phyloP scores from a whole-genome alignment of 2,113 vertebrate species.

The Gallinago media region DNA sequence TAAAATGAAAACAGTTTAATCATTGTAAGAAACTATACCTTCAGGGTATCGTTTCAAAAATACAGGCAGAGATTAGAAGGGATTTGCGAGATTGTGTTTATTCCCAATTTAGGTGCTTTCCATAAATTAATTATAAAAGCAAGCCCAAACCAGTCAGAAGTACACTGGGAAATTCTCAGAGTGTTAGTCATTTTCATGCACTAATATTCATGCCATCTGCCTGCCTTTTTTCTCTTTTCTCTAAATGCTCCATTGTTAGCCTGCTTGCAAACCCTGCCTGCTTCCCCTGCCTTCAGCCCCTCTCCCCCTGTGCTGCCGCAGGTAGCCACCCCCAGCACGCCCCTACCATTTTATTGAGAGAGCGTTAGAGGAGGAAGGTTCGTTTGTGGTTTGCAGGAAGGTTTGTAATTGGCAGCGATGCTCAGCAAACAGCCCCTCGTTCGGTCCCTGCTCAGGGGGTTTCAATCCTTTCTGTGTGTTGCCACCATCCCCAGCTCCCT shows the following conservation, averaged over 20 bases:
- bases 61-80: constrained; percentile 69
- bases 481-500: fast-evolving
- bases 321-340: neutral
- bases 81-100: constrained; percentile 72
- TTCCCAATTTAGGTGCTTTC: constrained; percentile 74
- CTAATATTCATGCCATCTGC: constrained; percentile 74
- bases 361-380: neutral
- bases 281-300: neutral
- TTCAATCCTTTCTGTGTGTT: fast-evolving
- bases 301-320: neutral
- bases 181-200: constrained; percentile 71
- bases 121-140: constrained; percentile 76
- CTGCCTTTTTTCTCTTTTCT: neutral
- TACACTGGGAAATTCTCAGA: constrained; percentile 73
- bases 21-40: constrained; percentile 60
- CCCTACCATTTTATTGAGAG: neutral
- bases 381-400: no score
- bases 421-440: neutral
- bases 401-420: neutral
- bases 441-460: neutral
- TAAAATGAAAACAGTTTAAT: constrained; percentile 67
- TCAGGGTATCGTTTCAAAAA: constrained; percentile 43
- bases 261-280: neutral
- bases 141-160: constrained; percentile 54
- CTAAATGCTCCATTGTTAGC: constrained; percentile 16